Base-by-base conservation (phyloP, 2,888 invertebrate genomes). In the Hermaeophaga mercurialis region DNA sequence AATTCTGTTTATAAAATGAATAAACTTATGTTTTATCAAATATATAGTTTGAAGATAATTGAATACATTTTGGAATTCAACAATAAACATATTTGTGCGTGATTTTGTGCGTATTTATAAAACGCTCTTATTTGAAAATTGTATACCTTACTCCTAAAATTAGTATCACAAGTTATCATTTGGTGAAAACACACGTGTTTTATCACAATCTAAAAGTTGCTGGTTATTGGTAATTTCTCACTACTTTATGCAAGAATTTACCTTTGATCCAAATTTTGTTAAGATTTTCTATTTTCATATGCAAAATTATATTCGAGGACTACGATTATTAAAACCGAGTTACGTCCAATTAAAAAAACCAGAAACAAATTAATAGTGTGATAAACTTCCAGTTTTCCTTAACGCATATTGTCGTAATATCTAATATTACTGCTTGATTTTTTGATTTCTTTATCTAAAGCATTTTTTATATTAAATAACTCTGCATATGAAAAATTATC, bases 41-140 rank as follows among this genome's bases (percentile, higher is more conserved):
- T n/a, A n/a, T n/a, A n/a, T n/a, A n/a, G n/a, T n/a, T n/a, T n/a
- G n/a, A n/a, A n/a, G n/a, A n/a, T n/a, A n/a, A n/a, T n/a, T 24
- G 8, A 24, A 24, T 24, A 22, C 22, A 22, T 5, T 6, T 34
- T 34, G 14, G 8, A 34, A 34, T 14, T 34, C 14, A 3, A 34
- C 33, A 14, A 34, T 28, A 28, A 28, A 11, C 1, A 3, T 17
- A 39, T 18, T 38, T 36, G 56, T 56, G 56, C 45, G 45, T 49
- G 49, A 56, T 45, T 41, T 56, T 56, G 56, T 56, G 56, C 56
- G 50, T 46, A 41, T 45, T 36, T 36, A 36, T 36, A 36, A 36
- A 7, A 50, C 9, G 24, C 8, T 15, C 11, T 9, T n/a, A 33
- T 12, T 12, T 15, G 33, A 33, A 33, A 43, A 31, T 50, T 22